A percentile compares a stretch with the other conserved stretches of the same genome.
phyloP scores from a whole-genome alignment of 2,888 invertebrate genomes.

The Metellina segmentata region DNA sequence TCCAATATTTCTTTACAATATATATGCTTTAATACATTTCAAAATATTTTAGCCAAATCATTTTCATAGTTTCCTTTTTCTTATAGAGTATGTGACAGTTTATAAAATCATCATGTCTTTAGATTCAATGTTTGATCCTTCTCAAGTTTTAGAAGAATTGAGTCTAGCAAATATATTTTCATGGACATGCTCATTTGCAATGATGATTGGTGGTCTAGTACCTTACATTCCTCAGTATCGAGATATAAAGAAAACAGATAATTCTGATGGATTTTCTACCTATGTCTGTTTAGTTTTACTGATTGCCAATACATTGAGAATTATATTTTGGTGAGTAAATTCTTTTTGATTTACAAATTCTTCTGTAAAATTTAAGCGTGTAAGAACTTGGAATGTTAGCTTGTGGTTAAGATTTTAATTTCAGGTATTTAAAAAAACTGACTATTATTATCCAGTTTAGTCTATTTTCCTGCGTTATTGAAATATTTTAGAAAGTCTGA shows the following conservation, averaged over 20 bases:
- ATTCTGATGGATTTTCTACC: conserved; percentile 97
- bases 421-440: not conserved
- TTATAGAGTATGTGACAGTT: conserved; percentile 40
- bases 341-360: not conserved
- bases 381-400: no score
- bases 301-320: conserved; percentile 96
- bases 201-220: conserved; percentile 96
- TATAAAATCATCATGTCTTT: conserved; percentile 20
- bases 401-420: not conserved
- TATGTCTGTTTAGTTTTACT: conserved; percentile 97
- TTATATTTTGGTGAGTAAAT: conserved; percentile 95
- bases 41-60: no score
- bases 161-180: conserved; percentile 75
- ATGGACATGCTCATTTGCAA: conserved; percentile 83
- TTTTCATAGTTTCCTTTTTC: not conserved
- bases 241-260: conserved; percentile 93
- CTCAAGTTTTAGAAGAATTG: conserved; percentile 30
- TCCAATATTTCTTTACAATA: no score
- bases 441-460: not conserved
- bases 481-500: not conserved
- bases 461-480: not conserved
- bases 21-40: no score
- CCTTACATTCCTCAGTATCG: conserved; percentile 96
- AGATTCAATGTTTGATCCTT: conserved; percentile 31
- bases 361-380: no score